A percentile compares a stretch with the other conserved stretches of the same genome.
Conservation (phyloP, 2,113 vertebrate genomes). For the Marmota flaviventris region DNA sequence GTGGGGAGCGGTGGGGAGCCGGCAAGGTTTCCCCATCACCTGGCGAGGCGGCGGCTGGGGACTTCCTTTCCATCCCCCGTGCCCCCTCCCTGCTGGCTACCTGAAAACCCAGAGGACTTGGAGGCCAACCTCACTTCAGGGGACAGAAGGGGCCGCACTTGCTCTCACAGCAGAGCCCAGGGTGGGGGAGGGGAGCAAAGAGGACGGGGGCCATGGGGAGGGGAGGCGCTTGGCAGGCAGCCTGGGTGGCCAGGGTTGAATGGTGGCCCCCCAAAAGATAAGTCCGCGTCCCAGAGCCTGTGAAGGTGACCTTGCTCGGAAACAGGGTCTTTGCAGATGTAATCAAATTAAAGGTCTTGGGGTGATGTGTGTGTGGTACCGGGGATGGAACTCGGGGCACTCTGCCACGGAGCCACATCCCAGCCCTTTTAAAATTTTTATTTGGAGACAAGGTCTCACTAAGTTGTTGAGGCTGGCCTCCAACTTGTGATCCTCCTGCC, state of each 20-base stretch:
- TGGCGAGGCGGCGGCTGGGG: background rate
- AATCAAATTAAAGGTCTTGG: background rate
- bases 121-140: background rate
- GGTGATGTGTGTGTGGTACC: background rate
- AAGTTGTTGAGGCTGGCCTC: no score
- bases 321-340: background rate
- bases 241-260: background rate
- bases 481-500: no score
- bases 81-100: background rate
- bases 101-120: background rate
- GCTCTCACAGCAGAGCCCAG: no score
- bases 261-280: background rate
- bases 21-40: background rate
- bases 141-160: no score
- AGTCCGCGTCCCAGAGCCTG: background rate
- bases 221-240: background rate
- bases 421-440: no score
- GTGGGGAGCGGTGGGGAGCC: background rate
- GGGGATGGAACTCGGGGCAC: no score
- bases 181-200: background rate
- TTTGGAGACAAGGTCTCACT: no score
- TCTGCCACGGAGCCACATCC: no score
- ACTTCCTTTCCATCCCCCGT: background rate
- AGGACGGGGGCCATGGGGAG: fast-evolving
- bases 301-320: background rate